Evolutionary conservation across 2,113 vertebrate genomes (phyloP), one percentile per base, ranked within the genome.

Genomic region (Gallinago paraguaiae): DNA sequence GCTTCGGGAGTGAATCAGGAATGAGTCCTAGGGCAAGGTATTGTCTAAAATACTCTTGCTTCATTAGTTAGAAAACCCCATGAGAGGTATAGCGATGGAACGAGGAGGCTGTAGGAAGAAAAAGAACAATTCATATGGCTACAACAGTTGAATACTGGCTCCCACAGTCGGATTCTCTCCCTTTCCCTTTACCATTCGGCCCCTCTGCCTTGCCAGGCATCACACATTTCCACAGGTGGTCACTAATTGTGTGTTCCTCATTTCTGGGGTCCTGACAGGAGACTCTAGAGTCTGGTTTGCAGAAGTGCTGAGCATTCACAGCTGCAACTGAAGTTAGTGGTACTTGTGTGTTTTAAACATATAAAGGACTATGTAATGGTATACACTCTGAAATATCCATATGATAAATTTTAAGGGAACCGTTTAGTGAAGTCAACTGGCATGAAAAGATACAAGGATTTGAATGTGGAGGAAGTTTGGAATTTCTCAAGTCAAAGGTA

Each of bases 141-240:
- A 39, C 0, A 0, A 23, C 35, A n/a, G 65, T 57, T 75, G 65
- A 85, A 61, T 50, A 30, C 35, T 61, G 41, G 41, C 71, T 91
- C 22, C 53, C 1, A 0, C 13, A 15, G 13, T n/a, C 80, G 37
- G 19, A 72, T 89, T 91, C 19, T 76, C 65, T 92, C 12, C 13
- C 46, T 70, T 81, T 92, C 23, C 35, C 9, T 2, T 92, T 86
- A 85, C 86, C 92, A 45, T 82, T 86, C 1, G 0, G 35, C 56
- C 57, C 30, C n/a, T 37, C 28, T 76, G 56, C 72, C 56, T 95
- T 95, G 84, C 91, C 89, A 95, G 91, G 91, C 94, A 93, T 95
- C 93, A 87, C 91, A 94, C 93, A 76, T 96, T 95, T 87, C 87
- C 77, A 88, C 96, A 96, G 94, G 91, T 97, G 95, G 89, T 82